Evolutionary conservation across 2,888 invertebrate species (phyloP), one percentile per base, ranked within the genome.

Genomic region (Acrobasis repandana): DNA sequence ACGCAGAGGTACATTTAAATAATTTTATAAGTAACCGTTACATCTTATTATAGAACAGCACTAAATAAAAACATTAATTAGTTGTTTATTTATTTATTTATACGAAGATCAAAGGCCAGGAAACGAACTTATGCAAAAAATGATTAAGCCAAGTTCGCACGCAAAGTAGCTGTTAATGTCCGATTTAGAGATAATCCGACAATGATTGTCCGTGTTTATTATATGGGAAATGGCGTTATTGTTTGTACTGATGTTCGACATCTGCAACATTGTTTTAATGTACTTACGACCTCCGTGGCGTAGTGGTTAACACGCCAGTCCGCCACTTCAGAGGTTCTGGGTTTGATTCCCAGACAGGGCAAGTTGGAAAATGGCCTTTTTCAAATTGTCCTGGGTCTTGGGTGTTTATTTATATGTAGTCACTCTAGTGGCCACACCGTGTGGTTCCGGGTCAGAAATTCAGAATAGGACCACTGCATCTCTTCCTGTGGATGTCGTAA

Each of bases 91-190:
- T 18, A 51, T 9, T 9, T 51, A 54, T 20, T 54, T 38, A 38
- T 6, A 38, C 54, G 16, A 1, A 34, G 14, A 58, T 58, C 50
- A 50, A 58, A 49, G 49, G 36, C 51, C 59, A 34, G 63, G 58
- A 63, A 61, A 59, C 15, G 14, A 59, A 38, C 51, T 47, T 33
- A 38, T 15, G 34, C 15, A 57, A 58, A 61, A 28, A 58, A 58
- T 33, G 18, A 50, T 36, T n/a, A n/a, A 34, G 18, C 38, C n/a
- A n/a, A 36, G 34, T 58, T 58, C 49, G 58, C 58, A 58, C 58
- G 49, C 58, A 47, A 58, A 16, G 18, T 34, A 20, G 38, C 54
- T 16, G 54, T 54, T 54, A 54, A 54, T 54, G 20, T 38, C 43
- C 3, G 54, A 38, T 54, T 54, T 11, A 20, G 54, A 38, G 38